phyloP scores from a whole-genome alignment of 2,888 invertebrate genomes.

The Drosophila hamatofila region DNA sequence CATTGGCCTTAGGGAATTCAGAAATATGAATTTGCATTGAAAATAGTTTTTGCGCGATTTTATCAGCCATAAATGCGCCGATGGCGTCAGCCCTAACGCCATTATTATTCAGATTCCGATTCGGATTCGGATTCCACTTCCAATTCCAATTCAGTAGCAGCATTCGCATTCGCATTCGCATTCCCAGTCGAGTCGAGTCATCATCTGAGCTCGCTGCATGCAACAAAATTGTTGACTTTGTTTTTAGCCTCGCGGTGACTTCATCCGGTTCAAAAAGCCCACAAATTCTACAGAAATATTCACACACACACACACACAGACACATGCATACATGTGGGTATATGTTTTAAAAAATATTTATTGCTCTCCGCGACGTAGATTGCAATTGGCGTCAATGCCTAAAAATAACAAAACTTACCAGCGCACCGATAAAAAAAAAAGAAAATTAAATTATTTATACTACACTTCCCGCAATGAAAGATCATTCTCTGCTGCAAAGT shows the following conservation, averaged over 20 bases:
- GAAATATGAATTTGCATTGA: conserved; percentile 35
- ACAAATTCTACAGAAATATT: conserved; percentile 38
- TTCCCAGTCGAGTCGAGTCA: conserved; percentile 22
- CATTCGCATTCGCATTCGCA: conserved; percentile 5
- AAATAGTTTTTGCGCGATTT: conserved; percentile 25
- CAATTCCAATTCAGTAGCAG: conserved; percentile 21
- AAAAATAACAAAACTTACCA: conserved; percentile 28
- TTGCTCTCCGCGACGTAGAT: conserved; percentile 33
- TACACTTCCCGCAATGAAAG: neutral
- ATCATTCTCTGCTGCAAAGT: neutral
- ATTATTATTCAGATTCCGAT: conserved; percentile 8
- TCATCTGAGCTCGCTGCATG: conserved; percentile 36
- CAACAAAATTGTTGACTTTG: conserved; percentile 31
- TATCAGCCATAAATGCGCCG: conserved; percentile 21
- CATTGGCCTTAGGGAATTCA: conserved; percentile 8
- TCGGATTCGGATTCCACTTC: conserved; percentile 4
- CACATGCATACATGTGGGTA: too few species aligned
- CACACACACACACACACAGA: neutral
- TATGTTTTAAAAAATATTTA: conserved; percentile 28
- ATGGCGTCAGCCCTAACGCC: conserved; percentile 21
- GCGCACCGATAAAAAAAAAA: conserved; percentile 37
- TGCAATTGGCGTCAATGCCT: conserved; percentile 47
- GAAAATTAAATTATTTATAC: conserved; percentile 4
- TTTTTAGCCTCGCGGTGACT: conserved; percentile 38
- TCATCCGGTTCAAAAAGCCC: conserved; percentile 36